Conservation (phyloP, 1,140 invertebrate species). For the Cydia pomonella region DNA sequence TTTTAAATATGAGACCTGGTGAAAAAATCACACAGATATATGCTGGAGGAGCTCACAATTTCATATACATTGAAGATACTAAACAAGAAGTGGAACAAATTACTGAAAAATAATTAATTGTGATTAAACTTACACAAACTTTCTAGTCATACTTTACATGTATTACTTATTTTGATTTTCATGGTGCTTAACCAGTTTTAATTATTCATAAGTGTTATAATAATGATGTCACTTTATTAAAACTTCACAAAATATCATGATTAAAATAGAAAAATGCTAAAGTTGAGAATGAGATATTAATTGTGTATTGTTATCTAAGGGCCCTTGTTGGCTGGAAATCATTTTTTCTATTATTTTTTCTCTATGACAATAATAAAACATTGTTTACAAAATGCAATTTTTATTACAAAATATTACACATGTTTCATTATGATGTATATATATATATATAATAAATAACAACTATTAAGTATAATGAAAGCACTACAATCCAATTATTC, state of each 20-base stretch:
- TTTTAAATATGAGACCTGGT: slow-evolving; percentile 47
- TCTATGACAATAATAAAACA: neutral
- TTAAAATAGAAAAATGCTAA: too few species aligned
- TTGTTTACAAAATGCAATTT: slow-evolving; percentile 19
- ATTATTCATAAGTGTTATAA: neutral
- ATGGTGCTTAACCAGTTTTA: neutral
- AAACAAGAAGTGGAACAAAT: neutral
- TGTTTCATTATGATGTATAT: slow-evolving; percentile 14
- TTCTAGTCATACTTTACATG: neutral
- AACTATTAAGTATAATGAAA: slow-evolving; percentile 20
- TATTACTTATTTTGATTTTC: neutral
- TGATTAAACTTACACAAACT: neutral
- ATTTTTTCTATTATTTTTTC: neutral
- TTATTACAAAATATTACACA: slow-evolving; percentile 35
- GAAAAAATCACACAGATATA: slow-evolving; percentile 58
- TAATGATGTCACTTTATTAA: neutral
- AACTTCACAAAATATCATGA: too few species aligned
- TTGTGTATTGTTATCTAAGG: neutral
- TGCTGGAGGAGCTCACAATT: slow-evolving; percentile 75
- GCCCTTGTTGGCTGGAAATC: neutral
- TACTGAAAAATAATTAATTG: neutral
- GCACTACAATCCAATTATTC: slow-evolving; percentile 22
- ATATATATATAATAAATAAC: slow-evolving; percentile 32
- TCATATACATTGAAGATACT: slow-evolving; percentile 56
- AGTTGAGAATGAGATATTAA: neutral